Percentiles rank a stretch among this genome's conserved stretches.
Conservation (phyloP, 2,113 vertebrate species). For the Chrysemys picta region DNA sequence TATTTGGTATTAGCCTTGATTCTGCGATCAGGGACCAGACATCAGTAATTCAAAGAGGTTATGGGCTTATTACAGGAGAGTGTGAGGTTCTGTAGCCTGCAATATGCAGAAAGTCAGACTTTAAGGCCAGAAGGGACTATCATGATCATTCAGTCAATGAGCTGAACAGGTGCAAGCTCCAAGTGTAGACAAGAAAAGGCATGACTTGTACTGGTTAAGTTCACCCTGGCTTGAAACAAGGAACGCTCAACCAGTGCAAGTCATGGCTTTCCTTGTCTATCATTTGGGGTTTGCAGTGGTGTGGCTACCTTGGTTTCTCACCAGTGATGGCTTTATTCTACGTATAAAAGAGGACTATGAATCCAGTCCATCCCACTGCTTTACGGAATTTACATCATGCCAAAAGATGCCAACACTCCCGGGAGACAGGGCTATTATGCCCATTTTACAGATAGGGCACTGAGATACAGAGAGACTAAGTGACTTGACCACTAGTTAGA, state of each 20-base stretch:
- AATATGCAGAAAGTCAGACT: no score
- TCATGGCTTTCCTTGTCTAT: neutral
- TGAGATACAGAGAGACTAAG: neutral
- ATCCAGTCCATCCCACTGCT: neutral
- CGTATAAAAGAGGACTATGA: neutral
- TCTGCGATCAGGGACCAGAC: neutral
- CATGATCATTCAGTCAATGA: neutral
- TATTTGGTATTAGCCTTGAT: neutral
- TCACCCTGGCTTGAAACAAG: neutral
- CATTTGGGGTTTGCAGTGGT: neutral
- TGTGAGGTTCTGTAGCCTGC: no score
- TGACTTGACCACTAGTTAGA: neutral
- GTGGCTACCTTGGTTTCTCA: neutral
- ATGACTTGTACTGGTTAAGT: neutral
- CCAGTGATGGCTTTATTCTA: neutral
- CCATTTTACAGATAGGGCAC: neutral
- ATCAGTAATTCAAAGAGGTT: no score
- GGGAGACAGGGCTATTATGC: neutral
- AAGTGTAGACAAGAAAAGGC: neutral
- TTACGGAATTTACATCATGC: neutral
- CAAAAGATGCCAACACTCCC: neutral
- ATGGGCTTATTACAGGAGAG: no score
- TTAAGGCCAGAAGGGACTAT: no score
- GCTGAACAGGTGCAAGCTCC: neutral
- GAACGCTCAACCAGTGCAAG: neutral